Evolutionary conservation across 2,888 invertebrate genomes (phyloP).

Genomic region (Ophraella communa): DNA sequence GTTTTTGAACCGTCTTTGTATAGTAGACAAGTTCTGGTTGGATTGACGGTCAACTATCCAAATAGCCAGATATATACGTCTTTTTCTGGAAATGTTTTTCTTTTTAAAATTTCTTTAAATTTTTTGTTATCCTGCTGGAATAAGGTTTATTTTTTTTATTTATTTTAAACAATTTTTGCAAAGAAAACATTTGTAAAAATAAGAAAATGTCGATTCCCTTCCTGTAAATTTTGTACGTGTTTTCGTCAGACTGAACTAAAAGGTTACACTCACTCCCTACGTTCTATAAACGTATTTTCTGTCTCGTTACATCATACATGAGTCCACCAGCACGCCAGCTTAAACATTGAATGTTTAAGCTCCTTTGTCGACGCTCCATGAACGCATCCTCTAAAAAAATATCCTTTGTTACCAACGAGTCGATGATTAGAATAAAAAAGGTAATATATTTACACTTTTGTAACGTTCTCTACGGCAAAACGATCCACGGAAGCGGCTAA

Average conservation of each 20-base stretch:
- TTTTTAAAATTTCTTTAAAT: too few species aligned
- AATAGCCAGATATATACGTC: too few species aligned
- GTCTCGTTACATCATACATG: background rate
- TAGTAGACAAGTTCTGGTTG: too few species aligned
- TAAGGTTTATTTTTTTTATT: too few species aligned
- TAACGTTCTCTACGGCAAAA: too few species aligned
- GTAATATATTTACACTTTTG: background rate
- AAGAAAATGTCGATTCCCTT: background rate
- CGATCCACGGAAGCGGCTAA: too few species aligned
- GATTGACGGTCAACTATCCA: too few species aligned
- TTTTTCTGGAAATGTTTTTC: too few species aligned
- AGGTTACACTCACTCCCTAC: background rate
- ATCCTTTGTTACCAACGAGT: slow-evolving; percentile 1
- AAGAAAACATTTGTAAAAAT: too few species aligned
- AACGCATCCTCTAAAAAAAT: slow-evolving; percentile 12
- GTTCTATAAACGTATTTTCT: background rate
- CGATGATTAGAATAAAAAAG: background rate
- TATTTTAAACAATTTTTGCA: too few species aligned
- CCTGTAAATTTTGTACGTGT: slow-evolving; percentile 4
- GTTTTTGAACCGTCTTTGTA: too few species aligned
- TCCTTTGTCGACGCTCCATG: slow-evolving; percentile 11
- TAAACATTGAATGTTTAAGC: slow-evolving; percentile 9
- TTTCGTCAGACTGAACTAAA: background rate
- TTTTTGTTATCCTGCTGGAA: too few species aligned
- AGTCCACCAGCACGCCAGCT: slow-evolving; percentile 3